Conservation (phyloP, 2,797 vertebrate species). For the Borostomias antarcticus region DNA sequence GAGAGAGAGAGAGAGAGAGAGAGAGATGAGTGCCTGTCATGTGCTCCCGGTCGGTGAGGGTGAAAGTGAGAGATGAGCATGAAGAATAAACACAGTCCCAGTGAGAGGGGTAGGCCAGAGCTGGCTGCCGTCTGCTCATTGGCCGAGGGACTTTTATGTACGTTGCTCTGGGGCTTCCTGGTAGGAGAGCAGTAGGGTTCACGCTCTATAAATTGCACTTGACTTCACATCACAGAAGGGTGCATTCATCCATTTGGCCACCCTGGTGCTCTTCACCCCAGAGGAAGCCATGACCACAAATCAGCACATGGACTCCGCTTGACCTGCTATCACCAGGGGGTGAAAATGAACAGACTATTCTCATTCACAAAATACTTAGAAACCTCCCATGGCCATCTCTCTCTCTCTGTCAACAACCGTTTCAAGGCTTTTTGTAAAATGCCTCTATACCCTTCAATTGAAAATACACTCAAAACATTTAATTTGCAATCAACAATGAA, state of each 20-base stretch:
- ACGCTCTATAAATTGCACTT: slow-evolving; percentile 28
- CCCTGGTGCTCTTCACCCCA: slow-evolving; percentile 1
- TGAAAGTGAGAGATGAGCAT: slow-evolving; percentile 28
- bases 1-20: neutral
- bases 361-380: slow-evolving; percentile 59
- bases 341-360: slow-evolving; percentile 19
- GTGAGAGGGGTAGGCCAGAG: slow-evolving; percentile 31
- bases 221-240: slow-evolving; percentile 21
- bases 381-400: slow-evolving; percentile 33
- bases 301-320: slow-evolving; percentile 56
- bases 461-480: neutral
- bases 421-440: neutral
- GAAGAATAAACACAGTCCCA: slow-evolving; percentile 20
- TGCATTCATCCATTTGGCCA: slow-evolving; percentile 19
- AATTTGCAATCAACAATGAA: neutral
- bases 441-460: slow-evolving; percentile 4
- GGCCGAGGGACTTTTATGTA: slow-evolving; percentile 31
- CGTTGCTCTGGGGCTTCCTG: slow-evolving; percentile 20
- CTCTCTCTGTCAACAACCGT: slow-evolving; percentile 20
- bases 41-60: slow-evolving; percentile 13
- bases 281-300: slow-evolving; percentile 43
- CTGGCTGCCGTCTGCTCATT: slow-evolving; percentile 26
- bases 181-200: slow-evolving; percentile 24
- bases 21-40: slow-evolving; percentile 6
- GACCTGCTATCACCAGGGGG: slow-evolving; percentile 49